Base-by-base conservation (phyloP, 2,888 invertebrate species). In the Molorchus minor region DNA sequence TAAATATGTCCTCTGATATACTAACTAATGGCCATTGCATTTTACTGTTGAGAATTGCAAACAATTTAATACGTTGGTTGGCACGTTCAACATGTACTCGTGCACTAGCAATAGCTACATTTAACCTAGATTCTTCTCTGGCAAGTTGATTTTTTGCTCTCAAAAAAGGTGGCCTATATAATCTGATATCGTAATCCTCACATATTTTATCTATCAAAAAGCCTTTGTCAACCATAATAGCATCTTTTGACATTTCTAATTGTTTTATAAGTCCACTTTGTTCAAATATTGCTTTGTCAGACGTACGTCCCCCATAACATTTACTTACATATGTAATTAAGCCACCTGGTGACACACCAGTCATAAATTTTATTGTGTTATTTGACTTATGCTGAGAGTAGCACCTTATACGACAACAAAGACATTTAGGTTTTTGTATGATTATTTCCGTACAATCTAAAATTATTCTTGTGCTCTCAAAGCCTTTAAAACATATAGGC, bases 371-470 rank as follows among this genome's bases (percentile, higher is more conserved):
- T n/a, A n/a, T n/a, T n/a, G 25, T 29, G 13, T 29, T 16, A 20
- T 17, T 44, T 44, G 20, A 44, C 20, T 44, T 44, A 10, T 44
- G 20, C 13, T 44, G 21, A 13, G 44, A 44, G 20, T 44, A 44
- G n/a, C 17, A 44, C 44, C 15, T 29, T 3, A 46, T 29, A 16
- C 30, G 15, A 46, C 29, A 46, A 15, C 25, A 46, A 30, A 29
- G 17, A 13, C 29, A 21, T 46, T 16, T 30, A 30, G 25, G 25
- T 21, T 29, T 4, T 35, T 47, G 47, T 33, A 47, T 47, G 15
- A 44, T 19, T 30, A 73, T 60, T 52, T 73, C 72, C 1, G 68
- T 70, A 52, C 72, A 73, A 56, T 75, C 71, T 13, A 75, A 49
- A 0, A 73, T 65, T 15, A 72, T 54, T 17, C 64, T 58, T 7